Evolutionary conservation across 2,113 vertebrate species (phyloP), one percentile per base, ranked within the genome.

Genomic region (Cavia porcellus): DNA sequence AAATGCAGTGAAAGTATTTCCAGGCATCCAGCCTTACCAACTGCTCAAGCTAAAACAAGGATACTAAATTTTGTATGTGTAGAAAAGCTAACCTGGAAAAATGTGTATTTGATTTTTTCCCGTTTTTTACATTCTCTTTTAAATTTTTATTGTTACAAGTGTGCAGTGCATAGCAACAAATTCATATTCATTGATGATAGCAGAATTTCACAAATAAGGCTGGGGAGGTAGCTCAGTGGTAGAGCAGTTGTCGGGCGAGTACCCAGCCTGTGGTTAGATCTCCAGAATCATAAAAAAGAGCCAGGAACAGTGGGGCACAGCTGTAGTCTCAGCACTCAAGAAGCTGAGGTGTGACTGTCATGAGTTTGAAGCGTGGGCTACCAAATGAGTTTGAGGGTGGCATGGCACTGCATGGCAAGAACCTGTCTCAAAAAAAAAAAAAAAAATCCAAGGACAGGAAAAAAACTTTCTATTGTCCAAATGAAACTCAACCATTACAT

Each of bases 31-130:
- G 87, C 97, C n/a, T 42, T 17, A 84, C 28, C 85, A 81, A 22
- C 0, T 80, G 38, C 72, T 96, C 86, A 0, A 0, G 96, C 50
- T 77, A 47, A 97, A 98, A 95, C 32, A 90, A 32, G 85, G n/a
- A 86, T 82, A 97, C 62, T 45, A 59, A 61, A 95, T 92, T 97
- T 96, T 92, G 93, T 52, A 22, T 38, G 84, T 72, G 45, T n/a
- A 96, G 22, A 94, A 86, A 0, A 86, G 81, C n/a, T 82, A 86
- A 74, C 52, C 13, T 50, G 35, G 92, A 85, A 50, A 96, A 64
- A 64, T 59, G 89, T 22, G 1, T 62, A 95, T 93, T 90, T 94
- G 64, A 17, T 17, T 57, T 86, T 28, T 28, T 25, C 1, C 72
- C 25, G 24, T 47, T 79, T 79, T 79, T 79, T 50, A 50, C 28